Evolutionary conservation across 2,113 vertebrate species (phyloP).

Genomic region (Cercocebus atys): DNA sequence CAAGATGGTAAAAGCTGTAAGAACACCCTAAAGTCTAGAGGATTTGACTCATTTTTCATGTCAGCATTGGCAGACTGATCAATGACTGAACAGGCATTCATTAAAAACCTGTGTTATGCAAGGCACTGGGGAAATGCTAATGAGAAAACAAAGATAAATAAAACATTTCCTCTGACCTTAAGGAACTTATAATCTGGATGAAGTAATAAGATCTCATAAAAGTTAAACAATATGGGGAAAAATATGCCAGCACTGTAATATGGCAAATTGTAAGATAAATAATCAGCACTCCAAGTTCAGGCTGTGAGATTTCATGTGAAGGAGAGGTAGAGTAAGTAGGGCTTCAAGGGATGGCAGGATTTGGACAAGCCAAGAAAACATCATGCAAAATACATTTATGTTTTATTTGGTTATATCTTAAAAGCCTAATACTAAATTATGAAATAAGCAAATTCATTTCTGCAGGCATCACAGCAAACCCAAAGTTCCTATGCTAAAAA

Average conservation of each 20-base stretch:
- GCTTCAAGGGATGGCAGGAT: background rate
- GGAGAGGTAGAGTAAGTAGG: rapidly evolving
- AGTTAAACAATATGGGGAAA: background rate
- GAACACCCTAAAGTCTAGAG: background rate
- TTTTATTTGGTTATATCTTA: background rate
- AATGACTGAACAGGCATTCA: background rate
- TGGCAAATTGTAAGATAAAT: background rate
- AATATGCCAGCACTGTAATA: background rate
- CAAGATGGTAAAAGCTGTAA: background rate
- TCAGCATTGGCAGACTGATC: background rate
- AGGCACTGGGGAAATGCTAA: background rate
- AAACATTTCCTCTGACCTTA: constrained; percentile 45
- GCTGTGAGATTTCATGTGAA: background rate
- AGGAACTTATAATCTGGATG: background rate
- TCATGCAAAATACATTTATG: background rate
- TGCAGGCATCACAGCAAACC: background rate
- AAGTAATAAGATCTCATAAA: background rate
- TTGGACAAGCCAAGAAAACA: background rate
- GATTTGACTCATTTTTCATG: background rate
- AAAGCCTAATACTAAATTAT: background rate
- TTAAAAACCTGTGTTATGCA: background rate
- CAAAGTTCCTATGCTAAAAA: background rate
- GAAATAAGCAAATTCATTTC: background rate
- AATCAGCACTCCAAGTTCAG: background rate
- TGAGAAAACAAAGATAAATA: constrained; percentile 29